Evolutionary conservation across 2,888 invertebrate genomes (phyloP), one percentile per base, ranked within the genome.

Genomic region (Idaea aversata): DNA sequence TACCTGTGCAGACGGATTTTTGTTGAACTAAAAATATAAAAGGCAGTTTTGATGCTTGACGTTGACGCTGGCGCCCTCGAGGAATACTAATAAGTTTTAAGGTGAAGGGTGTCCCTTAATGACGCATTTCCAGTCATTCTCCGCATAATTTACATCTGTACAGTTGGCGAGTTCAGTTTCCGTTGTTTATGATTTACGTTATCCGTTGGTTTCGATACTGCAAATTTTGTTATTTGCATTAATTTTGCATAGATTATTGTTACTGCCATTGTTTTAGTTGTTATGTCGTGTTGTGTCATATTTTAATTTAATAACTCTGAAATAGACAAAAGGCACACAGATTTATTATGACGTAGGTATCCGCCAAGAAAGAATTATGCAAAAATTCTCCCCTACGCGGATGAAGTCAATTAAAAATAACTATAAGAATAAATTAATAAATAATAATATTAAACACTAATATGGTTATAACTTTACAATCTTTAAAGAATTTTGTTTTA

Each of bases 141-240:
- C 80, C 75, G 79, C 84, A 82, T 85, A 80, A 85, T 84, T 84
- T 78, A 75, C 65, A 65, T 69, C 67, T 64, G 67, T 65, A 72
- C 70, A 70, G 69, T 70, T 66, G 65, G 70, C 74, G 71, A 75
- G 73, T 71, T 68, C 80, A 76, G 77, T 78, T 78, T 81, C 80
- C 86, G 86, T 83, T 83, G 76, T 75, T 75, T 84, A 87, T 88
- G 88, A 91, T 89, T 87, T 83, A 91, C 88, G 87, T 79, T 83
- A 87, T 90, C 90, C 88, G 85, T 77, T 83, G 47, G 47, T 47
- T 47, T 13, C 47, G 47, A 47, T 47, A 47, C 4, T 47, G 47
- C 47, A 47, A 47, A 47, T 47, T 13, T 47, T 47, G 47, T 47
- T 47, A 47, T 47, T 47, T 47, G 47, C 10, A 7, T 47, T 47